These are phyloP conservation scores for Polymixis lichenea DNA, from an alignment of 2,888 invertebrate species.

Conservation along the genomic window DNA sequence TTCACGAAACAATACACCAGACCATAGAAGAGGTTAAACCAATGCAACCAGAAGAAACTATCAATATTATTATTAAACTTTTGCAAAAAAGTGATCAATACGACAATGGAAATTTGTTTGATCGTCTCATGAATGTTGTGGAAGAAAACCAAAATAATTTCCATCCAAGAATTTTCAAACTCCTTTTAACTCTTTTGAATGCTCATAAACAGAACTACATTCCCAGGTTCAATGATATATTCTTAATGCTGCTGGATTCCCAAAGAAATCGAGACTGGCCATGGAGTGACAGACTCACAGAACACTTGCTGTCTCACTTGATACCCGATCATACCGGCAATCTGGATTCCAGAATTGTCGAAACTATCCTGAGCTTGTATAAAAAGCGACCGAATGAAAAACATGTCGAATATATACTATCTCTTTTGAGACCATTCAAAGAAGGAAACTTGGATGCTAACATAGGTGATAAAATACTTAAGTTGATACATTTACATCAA, in stretches of 20 bases:
- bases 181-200: constrained; percentile 21
- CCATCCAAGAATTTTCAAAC: constrained; percentile 33
- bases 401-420: constrained; percentile 41
- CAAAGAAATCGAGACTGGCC: constrained; percentile 42
- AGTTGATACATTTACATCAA: constrained; percentile 37
- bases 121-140: constrained; percentile 28
- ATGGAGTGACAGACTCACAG: constrained; percentile 33
- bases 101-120: constrained; percentile 17
- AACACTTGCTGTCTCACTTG: constrained; percentile 28
- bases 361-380: constrained; percentile 39
- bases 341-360: constrained; percentile 43
- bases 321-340: constrained; percentile 45
- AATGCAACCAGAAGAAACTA: constrained; percentile 40
- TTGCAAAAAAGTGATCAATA: constrained; percentile 14
- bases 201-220: constrained; percentile 27
- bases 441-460: constrained; percentile 18
- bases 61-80: constrained; percentile 20
- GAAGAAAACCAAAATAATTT: constrained; percentile 33
- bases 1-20: constrained; percentile 9
- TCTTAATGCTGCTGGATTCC: constrained; percentile 29
- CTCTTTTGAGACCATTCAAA: constrained; percentile 45
- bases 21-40: constrained; percentile 11
- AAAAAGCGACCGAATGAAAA: constrained; percentile 22
- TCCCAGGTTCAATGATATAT: constrained; percentile 39
- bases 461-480: constrained; percentile 26